phyloP scores from a whole-genome alignment of 2,113 vertebrate genomes.

The Pandion haliaetus region DNA sequence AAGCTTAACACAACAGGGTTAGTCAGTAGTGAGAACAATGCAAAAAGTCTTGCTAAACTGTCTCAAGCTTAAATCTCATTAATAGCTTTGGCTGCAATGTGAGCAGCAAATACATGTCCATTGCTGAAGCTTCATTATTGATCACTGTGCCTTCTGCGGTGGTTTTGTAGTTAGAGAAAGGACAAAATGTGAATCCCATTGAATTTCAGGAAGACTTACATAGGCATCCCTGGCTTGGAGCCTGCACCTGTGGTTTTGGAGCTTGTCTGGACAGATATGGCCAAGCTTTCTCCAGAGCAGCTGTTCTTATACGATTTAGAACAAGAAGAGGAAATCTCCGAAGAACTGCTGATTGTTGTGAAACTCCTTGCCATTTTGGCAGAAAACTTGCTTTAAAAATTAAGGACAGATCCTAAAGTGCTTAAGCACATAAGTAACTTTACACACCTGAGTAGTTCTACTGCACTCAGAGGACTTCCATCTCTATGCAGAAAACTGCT shows the following conservation, averaged over 20 bases:
- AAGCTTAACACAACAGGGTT: neutral
- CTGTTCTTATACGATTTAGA: conserved; percentile 50
- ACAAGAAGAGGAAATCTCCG: conserved; percentile 53
- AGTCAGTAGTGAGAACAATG: neutral
- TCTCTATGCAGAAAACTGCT: neutral
- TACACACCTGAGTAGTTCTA: neutral
- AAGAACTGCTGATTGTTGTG: conserved; percentile 52
- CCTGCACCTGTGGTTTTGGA: conserved; percentile 61
- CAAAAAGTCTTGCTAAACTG: neutral
- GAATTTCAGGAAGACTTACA: conserved; percentile 13
- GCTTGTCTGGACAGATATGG: conserved; percentile 8
- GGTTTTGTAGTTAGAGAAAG: neutral
- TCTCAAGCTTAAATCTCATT: neutral
- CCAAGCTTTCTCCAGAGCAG: conserved; percentile 48
- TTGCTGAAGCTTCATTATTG: neutral
- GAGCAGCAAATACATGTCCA: neutral
- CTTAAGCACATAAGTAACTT: conserved; percentile 20
- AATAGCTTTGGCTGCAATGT: neutral
- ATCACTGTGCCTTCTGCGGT: neutral
- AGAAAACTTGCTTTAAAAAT: conserved; percentile 30
- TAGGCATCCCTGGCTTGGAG: conserved; percentile 25
- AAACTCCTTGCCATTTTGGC: conserved; percentile 52
- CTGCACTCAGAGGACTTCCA: neutral
- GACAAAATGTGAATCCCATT: neutral
- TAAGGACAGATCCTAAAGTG: conserved; percentile 20